phyloP scores from a whole-genome alignment of 2,797 vertebrate genomes.

The Onychomys arenicola region DNA sequence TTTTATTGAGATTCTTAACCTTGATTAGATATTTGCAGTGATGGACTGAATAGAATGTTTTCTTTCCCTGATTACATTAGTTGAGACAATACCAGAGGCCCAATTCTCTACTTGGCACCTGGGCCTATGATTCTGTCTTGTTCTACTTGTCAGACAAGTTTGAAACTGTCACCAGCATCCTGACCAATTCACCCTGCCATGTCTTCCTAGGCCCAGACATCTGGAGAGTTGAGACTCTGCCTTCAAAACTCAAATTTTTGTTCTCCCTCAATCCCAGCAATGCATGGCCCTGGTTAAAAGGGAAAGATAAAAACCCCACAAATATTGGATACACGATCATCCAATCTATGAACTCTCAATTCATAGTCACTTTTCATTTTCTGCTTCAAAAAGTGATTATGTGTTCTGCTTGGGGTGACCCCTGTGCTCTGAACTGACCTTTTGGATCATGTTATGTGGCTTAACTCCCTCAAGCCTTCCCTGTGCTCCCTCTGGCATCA shows the following conservation, averaged over 20 bases:
- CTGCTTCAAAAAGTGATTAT: conserved; percentile 65
- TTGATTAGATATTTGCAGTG: conserved; percentile 42
- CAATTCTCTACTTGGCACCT: conserved; percentile 59
- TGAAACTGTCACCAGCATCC: conserved; percentile 74
- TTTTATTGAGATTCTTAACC: neutral
- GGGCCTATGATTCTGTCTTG: conserved; percentile 74
- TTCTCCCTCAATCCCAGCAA: conserved; percentile 38
- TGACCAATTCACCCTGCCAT: conserved; percentile 77
- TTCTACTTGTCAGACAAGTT: conserved; percentile 81
- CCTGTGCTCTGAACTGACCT: conserved; percentile 56
- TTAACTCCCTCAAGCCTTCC: conserved; percentile 37
- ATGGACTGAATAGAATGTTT: conserved; percentile 8
- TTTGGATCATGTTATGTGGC: conserved; percentile 32
- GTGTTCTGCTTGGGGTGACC: neutral
- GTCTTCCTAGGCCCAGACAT: conserved; percentile 69
- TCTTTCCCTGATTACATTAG: conserved; percentile 61
- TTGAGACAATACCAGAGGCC: conserved; percentile 70
- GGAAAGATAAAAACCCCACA: neutral
- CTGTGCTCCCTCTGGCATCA: conserved; percentile 51
- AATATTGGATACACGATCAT: conserved; percentile 40
- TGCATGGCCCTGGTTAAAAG: conserved; percentile 34
- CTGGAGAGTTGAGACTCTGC: conserved; percentile 67
- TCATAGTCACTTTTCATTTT: conserved; percentile 72
- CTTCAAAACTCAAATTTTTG: conserved; percentile 60
- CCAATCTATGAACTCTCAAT: conserved; percentile 39